phyloP scores from a whole-genome alignment of 2,888 invertebrate species.

The Ischnura elegans region DNA sequence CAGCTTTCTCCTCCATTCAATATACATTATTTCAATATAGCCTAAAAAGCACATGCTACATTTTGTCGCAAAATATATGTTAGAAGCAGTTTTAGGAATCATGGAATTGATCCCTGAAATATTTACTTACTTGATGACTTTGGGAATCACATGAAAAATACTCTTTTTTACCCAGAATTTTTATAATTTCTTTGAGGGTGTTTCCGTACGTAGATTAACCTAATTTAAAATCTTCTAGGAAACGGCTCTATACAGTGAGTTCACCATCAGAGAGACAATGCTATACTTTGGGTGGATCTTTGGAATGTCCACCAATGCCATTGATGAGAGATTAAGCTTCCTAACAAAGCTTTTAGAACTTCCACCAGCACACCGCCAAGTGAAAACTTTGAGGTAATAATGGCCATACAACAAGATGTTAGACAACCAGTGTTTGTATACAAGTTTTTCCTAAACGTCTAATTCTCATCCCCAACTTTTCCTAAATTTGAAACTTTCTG shows the following conservation, averaged over 20 bases:
- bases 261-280: constrained; percentile 89
- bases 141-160: constrained; percentile 23
- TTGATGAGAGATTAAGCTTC: constrained; percentile 83
- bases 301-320: constrained; percentile 84
- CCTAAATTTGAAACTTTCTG: too few species aligned
- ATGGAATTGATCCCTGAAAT: too few species aligned
- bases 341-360: constrained; percentile 83
- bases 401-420: not conserved
- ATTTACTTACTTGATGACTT: too few species aligned
- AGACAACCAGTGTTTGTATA: not conserved
- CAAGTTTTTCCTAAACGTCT: not conserved
- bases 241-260: constrained; percentile 87
- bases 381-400: constrained; percentile 83
- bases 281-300: constrained; percentile 92
- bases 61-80: too few species aligned
- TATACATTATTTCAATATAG: too few species aligned
- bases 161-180: constrained; percentile 60
- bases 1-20: too few species aligned
- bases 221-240: constrained; percentile 79
- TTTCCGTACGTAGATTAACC: constrained; percentile 39
- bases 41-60: too few species aligned
- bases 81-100: too few species aligned
- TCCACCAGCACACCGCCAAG: constrained; percentile 81
- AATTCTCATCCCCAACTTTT: too few species aligned
- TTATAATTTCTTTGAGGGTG: constrained; percentile 69